Evolutionary conservation across 2,888 invertebrate genomes (phyloP), one percentile per base, ranked within the genome.

Genomic region (Candidula unifasciata): DNA sequence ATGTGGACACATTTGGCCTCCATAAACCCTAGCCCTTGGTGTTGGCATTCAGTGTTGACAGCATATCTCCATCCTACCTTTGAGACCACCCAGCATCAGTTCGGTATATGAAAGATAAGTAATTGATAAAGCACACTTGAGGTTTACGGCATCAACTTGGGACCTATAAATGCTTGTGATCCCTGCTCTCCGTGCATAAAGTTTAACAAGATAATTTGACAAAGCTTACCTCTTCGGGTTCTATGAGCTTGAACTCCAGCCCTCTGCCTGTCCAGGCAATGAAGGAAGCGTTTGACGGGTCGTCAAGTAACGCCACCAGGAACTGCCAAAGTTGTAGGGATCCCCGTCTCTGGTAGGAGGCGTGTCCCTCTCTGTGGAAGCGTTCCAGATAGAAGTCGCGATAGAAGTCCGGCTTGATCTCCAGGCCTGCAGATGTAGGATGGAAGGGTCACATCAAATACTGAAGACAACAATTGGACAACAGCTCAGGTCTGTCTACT

Each of bases 221-320:
- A 66, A 66, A 6, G 54, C 60, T 27, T 82, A 95, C 97, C 95
- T 98, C 98, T 94, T 98, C 98, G 0, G 98, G 98, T 94, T 98
- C 98, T 86, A 98, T 97, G 64, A 98, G 95, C 93, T 98, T 98
- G 94, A 98, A 98, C 94, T 98, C 98, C 95, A 98, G 96, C 1
- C 98, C 98, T 21, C 98, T 95, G 0, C 98, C 98, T 0, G 98
- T 98, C 98, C 98, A 98, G 2, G 97, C 97, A 86, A 98, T 98
- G 88, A 93, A 94, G 93, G 93, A 86, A 13, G 93, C 89, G 89
- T 94, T 94, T 13, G 92, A 88, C 3, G 94, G 94, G 87, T 94
- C 94, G 87, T 94, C 94, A 64, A 95, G 90, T 8, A 97, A 94
- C 0, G 97, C 96, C 5, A 98, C 97, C 76, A 98, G 95, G 94